phyloP scores from a whole-genome alignment of 2,113 vertebrate genomes.

The Spilogale gracilis region DNA sequence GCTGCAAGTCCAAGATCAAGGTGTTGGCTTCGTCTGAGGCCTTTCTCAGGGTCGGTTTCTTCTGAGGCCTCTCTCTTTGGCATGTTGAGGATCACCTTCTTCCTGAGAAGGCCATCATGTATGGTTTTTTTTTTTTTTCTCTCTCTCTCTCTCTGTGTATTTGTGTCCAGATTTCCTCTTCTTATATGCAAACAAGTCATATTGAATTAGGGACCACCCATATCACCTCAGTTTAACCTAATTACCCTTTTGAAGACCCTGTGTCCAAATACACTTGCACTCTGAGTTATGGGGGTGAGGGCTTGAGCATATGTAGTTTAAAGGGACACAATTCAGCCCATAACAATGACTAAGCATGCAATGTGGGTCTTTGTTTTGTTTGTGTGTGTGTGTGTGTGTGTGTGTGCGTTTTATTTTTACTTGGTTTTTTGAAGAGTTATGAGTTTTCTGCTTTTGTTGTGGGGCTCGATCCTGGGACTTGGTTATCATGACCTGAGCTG shows the following conservation, averaged over 20 bases:
- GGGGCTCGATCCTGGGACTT: neutral
- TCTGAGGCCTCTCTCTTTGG: neutral
- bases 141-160: neutral
- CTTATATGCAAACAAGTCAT: neutral
- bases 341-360: neutral
- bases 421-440: neutral
- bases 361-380: neutral
- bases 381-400: too few species aligned
- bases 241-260: neutral
- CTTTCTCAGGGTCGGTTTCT: neutral
- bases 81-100: neutral
- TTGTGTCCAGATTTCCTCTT: neutral
- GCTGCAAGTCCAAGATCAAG: neutral
- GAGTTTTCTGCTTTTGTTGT: constrained; percentile 35
- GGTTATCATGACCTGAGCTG: neutral
- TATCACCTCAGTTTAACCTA: neutral
- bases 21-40: neutral
- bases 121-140: neutral
- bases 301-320: neutral
- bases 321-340: neutral
- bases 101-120: neutral
- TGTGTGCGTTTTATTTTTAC: too few species aligned
- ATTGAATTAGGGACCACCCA: neutral
- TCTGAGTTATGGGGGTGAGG: neutral
- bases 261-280: neutral